These are phyloP conservation scores for Cheirogaleus major DNA, from an alignment of 2,797 vertebrate species.

Conservation along the genomic window DNA sequence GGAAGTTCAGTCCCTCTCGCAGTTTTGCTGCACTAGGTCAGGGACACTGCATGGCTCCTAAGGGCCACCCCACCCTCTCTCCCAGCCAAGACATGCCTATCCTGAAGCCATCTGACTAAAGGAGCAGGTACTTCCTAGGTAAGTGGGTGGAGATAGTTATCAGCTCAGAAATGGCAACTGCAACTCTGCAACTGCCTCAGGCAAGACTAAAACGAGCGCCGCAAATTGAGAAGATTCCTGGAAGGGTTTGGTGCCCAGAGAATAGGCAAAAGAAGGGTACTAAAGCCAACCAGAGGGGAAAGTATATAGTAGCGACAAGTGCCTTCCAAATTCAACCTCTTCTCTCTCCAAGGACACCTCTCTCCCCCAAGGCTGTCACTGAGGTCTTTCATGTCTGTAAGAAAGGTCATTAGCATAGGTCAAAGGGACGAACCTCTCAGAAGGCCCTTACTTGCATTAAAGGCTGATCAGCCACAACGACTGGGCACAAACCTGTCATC, in stretches of 20 bases:
- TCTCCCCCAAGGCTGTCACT: neutral
- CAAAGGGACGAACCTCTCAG: neutral
- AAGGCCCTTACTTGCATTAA: neutral
- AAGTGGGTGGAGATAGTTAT: neutral
- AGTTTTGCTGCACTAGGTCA: too few relatives aligned
- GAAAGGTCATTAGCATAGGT: neutral
- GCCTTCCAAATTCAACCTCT: neutral
- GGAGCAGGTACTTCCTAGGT: neutral
- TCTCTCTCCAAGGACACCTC: neutral
- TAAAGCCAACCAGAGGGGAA: neutral
- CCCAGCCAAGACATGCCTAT: neutral
- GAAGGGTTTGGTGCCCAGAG: neutral
- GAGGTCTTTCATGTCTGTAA: neutral
- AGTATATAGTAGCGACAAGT: neutral
- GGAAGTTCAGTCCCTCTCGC: neutral
- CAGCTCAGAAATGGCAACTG: neutral
- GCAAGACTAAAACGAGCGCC: neutral
- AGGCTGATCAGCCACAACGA: neutral
- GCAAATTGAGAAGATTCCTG: neutral
- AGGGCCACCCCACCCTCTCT: neutral
- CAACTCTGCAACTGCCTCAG: neutral
- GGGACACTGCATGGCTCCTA: rapidly evolving
- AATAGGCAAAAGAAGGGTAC: neutral
- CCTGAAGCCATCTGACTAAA: neutral
- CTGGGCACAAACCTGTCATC: neutral